phyloP scores from a whole-genome alignment of 2,888 invertebrate genomes.

The Plemyria rubiginata region DNA sequence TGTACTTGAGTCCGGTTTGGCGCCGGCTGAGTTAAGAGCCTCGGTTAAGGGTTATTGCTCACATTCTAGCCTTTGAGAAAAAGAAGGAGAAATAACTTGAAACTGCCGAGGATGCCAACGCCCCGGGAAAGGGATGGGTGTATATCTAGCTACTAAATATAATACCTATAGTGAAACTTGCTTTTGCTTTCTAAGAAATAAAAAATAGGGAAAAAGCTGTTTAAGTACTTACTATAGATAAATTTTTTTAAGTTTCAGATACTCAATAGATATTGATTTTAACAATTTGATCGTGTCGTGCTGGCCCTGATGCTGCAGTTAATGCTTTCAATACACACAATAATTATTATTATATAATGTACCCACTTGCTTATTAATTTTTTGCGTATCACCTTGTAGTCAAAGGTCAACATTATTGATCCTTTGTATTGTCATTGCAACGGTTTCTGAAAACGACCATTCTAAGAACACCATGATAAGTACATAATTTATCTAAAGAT shows the following conservation, averaged over 20 bases:
- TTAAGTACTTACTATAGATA: no score
- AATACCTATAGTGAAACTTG: background rate
- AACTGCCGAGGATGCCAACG: background rate
- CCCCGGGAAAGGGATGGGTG: background rate
- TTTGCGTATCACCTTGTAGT: conserved; percentile 55
- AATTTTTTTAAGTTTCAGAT: no score
- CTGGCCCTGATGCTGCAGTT: conserved; percentile 9
- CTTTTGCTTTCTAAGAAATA: background rate
- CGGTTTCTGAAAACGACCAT: conserved; percentile 7
- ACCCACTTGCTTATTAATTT: conserved; percentile 27
- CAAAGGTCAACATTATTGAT: conserved; percentile 51
- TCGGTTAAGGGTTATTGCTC: background rate
- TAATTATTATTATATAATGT: background rate
- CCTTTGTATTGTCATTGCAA: conserved; percentile 23
- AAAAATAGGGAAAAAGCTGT: background rate
- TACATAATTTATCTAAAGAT: background rate
- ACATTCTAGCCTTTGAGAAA: conserved; percentile 1
- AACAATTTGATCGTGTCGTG: conserved; percentile 44
- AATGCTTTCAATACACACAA: conserved; percentile 41
- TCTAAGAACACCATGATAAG: background rate
- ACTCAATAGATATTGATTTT: conserved; percentile 7
- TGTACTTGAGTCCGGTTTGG: background rate
- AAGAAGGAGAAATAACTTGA: background rate
- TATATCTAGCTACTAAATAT: no score
- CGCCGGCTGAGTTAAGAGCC: background rate